Evolutionary conservation across 2,888 invertebrate genomes (phyloP).

Genomic region (Lingula anatina): DNA sequence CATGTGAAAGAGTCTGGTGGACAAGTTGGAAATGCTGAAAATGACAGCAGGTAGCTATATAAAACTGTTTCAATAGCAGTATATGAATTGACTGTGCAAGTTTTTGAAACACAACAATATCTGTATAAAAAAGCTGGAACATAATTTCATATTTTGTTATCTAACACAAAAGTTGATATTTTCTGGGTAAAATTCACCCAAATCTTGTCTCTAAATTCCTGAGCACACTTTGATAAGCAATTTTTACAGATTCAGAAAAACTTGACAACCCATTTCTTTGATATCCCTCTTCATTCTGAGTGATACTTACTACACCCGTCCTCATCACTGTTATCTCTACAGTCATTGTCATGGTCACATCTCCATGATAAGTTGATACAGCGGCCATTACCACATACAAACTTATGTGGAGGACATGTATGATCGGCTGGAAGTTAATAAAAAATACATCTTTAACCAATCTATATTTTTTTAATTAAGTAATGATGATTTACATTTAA

Average conservation of each 20-base stretch:
- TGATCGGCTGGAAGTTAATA: constrained; percentile 25
- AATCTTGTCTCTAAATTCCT: too few species aligned
- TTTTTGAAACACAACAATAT: neutral
- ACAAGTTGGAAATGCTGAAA: constrained; percentile 36
- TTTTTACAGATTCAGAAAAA: too few species aligned
- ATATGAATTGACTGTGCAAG: neutral
- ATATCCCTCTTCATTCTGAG: too few species aligned
- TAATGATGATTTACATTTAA: too few species aligned
- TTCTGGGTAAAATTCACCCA: too few species aligned
- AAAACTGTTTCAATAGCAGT: neutral
- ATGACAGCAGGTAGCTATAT: neutral
- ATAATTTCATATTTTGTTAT: too few species aligned
- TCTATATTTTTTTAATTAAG: too few species aligned
- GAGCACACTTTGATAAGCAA: too few species aligned
- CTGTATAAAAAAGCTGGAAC: too few species aligned
- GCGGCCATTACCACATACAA: constrained; percentile 46
- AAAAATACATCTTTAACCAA: too few species aligned
- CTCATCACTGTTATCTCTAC: constrained; percentile 45
- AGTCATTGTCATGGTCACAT: constrained; percentile 48
- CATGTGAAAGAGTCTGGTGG: constrained; percentile 35
- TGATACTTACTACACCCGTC: constrained; percentile 34
- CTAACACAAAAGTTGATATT: too few species aligned
- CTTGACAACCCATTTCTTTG: too few species aligned
- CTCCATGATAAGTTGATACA: constrained; percentile 41
- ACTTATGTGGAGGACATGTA: constrained; percentile 39